Evolutionary conservation across 2,113 vertebrate genomes (phyloP).

Genomic region (Neomonachus schauinslandi): DNA sequence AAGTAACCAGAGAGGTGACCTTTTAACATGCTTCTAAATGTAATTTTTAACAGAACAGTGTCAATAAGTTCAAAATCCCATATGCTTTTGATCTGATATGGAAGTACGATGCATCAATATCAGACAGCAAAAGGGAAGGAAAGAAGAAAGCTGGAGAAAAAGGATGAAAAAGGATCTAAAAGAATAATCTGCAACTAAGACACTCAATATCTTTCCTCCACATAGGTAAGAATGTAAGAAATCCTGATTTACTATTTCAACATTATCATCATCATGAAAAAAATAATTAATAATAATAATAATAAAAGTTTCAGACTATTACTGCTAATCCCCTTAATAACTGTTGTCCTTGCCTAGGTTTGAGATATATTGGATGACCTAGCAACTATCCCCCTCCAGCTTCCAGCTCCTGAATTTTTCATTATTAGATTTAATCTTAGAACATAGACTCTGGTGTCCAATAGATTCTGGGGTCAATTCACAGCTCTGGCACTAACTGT

Average conservation of each 20-base stretch:
- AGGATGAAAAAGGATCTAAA: neutral
- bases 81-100: slow-evolving; percentile 70
- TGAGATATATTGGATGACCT: neutral
- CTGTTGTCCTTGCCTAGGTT: neutral
- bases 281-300: neutral
- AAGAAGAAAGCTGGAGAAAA: slow-evolving; percentile 42
- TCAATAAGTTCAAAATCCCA: slow-evolving; percentile 78
- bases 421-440: slow-evolving; percentile 21
- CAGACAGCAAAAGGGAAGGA: slow-evolving; percentile 31
- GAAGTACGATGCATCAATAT: slow-evolving; percentile 62
- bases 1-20: slow-evolving; percentile 78
- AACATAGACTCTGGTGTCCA: neutral
- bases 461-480: neutral
- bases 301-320: neutral
- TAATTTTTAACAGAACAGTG: slow-evolving; percentile 76
- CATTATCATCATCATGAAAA: neutral
- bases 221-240: neutral
- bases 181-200: neutral
- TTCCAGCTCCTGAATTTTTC: neutral
- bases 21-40: slow-evolving; percentile 77
- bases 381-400: neutral
- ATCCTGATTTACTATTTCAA: neutral
- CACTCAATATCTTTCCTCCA: neutral
- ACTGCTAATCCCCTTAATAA: neutral
- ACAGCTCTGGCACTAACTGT: neutral